Evolutionary conservation across 2,113 vertebrate species (phyloP).

Genomic region (Elephas maximus): DNA sequence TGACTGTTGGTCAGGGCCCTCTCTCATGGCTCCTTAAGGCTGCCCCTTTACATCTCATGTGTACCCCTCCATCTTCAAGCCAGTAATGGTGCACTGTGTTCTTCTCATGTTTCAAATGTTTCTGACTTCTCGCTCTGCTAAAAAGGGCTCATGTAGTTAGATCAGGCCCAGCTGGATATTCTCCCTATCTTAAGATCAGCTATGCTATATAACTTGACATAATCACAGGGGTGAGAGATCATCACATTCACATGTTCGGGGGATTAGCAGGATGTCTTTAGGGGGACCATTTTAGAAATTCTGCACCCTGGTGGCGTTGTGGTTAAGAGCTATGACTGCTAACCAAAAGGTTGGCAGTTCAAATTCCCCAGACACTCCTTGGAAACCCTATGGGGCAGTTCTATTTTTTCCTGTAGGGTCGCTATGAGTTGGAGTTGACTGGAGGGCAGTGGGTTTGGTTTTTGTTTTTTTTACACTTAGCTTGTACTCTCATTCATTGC

Average conservation of each 20-base stretch:
- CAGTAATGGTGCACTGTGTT: background rate
- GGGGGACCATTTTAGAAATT: background rate
- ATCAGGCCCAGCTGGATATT: background rate
- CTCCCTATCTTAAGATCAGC: background rate
- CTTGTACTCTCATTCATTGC: slow-evolving; percentile 15
- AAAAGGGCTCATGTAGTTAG: background rate
- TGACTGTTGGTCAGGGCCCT: background rate
- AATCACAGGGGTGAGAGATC: background rate
- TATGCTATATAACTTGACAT: background rate
- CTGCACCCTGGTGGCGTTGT: background rate
- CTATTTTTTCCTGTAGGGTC: too few species aligned
- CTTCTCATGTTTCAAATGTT: background rate
- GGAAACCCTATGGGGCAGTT: too few species aligned
- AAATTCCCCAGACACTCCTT: too few species aligned
- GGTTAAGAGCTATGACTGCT: too few species aligned
- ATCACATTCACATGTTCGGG: background rate
- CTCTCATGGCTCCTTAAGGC: background rate
- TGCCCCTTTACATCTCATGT: background rate
- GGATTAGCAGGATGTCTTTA: background rate
- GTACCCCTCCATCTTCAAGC: background rate
- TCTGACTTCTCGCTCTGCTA: background rate
- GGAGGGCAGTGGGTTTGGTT: too few species aligned
- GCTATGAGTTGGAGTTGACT: too few species aligned
- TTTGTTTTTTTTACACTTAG: background rate
- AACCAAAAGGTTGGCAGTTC: too few species aligned